Evolutionary conservation across 2,888 invertebrate genomes (phyloP).

Genomic region (Nomada goodeniana): DNA sequence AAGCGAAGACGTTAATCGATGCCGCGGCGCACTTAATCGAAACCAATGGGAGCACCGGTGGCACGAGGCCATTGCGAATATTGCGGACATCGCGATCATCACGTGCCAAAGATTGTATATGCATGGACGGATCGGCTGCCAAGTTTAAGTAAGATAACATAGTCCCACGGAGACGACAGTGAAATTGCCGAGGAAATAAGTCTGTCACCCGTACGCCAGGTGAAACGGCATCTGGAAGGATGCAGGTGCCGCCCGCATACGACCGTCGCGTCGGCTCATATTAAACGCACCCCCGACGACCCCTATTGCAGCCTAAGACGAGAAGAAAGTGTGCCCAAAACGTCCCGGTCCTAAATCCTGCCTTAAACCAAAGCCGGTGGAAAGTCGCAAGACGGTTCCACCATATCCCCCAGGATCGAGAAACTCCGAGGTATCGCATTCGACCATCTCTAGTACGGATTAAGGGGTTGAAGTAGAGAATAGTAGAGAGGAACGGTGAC

Average conservation of each 20-base stretch:
- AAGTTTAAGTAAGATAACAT: constrained; percentile 29
- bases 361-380: neutral
- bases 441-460: constrained; percentile 1
- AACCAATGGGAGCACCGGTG: neutral
- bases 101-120: neutral
- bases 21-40: neutral
- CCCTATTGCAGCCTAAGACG: neutral
- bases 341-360: neutral
- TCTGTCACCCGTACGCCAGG: constrained; percentile 11
- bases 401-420: neutral
- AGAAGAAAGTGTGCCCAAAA: neutral
- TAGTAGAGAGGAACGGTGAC: neutral
- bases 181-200: constrained; percentile 30
- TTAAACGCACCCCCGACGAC: constrained; percentile 8
- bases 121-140: constrained; percentile 12
- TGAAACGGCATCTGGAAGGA: constrained; percentile 16
- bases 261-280: constrained; percentile 16
- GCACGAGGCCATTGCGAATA: constrained; percentile 6
- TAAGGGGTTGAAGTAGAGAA: constrained; percentile 31
- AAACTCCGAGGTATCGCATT: neutral
- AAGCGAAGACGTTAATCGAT: neutral
- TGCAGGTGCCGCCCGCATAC: constrained; percentile 34
- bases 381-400: neutral
- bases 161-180: neutral
- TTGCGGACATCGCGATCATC: neutral